Evolutionary conservation across 2,113 vertebrate genomes (phyloP), one percentile per base, ranked within the genome.

Genomic region (Ailurus styani): DNA sequence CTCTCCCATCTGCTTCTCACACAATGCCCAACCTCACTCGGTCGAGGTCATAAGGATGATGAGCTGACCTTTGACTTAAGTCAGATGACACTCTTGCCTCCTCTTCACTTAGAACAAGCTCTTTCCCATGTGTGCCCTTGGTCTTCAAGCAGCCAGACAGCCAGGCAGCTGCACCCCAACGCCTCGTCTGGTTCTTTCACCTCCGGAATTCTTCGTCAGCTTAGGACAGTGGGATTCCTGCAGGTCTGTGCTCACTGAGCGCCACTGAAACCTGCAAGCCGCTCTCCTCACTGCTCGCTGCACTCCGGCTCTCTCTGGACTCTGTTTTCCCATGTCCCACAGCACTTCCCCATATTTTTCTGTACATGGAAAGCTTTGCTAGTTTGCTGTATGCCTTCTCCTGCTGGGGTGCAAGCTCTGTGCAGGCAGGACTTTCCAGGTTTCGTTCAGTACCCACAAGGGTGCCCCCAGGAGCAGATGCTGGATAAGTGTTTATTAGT

Each of bases 401-500:
- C 2, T 42, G 17, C 5, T 57, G n/a, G 17, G 21, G 50, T 7
- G 0, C 4, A 3, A 87, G 31, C 31, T 5, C 40, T 37, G 6
- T 0, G 7, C 47, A 23, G 50, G n/a, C 77, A 9, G 13, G 23
- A 20, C 15, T 40, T 42, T 27, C 5, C 7, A 5, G 4, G n/a
- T 31, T 52, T 72, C 37, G 34, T 23, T 31, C 57, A 62, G 12
- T 1, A 25, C 25, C 12, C 3, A 50, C 37, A 72, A 15, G 31
- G 1, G 0, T 7, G 45, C 45, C 5, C 18, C 21, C 1, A 0
- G 37, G 0, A 20, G 23, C 2, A 42, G n/a, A 11, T 2, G 5
- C 23, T 40, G 27, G 18, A 8, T 5, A 20, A 47, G 27, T 0
- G 45, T 2, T 10, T 20, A 50, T 15, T 13, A 23, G 27, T 29